Base-by-base conservation (phyloP, 2,888 invertebrate genomes). In the Pammene fasciana region DNA sequence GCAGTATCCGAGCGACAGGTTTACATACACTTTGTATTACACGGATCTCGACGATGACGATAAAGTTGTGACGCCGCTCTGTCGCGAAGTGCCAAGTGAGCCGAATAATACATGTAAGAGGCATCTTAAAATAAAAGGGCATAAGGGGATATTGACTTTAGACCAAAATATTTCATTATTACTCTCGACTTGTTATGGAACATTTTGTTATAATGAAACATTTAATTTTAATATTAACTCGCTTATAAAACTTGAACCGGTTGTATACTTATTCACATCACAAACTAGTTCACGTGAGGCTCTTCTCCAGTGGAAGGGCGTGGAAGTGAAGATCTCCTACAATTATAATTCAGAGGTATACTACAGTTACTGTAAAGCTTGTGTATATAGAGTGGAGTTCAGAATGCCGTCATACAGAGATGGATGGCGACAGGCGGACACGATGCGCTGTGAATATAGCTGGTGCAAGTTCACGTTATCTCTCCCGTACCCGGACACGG, bases 221-320 rank as follows among this genome's bases (percentile, higher is more conserved):
- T 56, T 18, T 41, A 11, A 41, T 18, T 5, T 56, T 1, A 16
- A 41, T 7, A 16, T 11, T 11, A 13, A 18, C 10, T 41, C 56
- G 1, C n/a, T n/a, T n/a, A 4, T 56, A 6, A 18, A 56, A 56
- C 13, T 38, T 36, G 13, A 5, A 34, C 13, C 3, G 6, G 1
- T n/a, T n/a, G n/a, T n/a, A n/a, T n/a, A n/a, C n/a, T n/a, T 4
- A 11, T 26, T 11, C 0, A 6, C 0, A 0, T n/a, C 5, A 13
- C 13, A 4, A 41, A 10, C 18, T 41, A 26, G 26, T 4, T 4
- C 26, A 26, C 1, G n/a, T n/a, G n/a, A 26, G 26, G n/a, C n/a
- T n/a, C n/a, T n/a, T n/a, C n/a, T n/a, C n/a, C n/a, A n/a, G n/a
- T n/a, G n/a, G n/a, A n/a, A n/a, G n/a, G n/a, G n/a, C n/a, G n/a